Conservation (phyloP, 2,797 vertebrate species). For the Chlorospingus flavigularis region DNA sequence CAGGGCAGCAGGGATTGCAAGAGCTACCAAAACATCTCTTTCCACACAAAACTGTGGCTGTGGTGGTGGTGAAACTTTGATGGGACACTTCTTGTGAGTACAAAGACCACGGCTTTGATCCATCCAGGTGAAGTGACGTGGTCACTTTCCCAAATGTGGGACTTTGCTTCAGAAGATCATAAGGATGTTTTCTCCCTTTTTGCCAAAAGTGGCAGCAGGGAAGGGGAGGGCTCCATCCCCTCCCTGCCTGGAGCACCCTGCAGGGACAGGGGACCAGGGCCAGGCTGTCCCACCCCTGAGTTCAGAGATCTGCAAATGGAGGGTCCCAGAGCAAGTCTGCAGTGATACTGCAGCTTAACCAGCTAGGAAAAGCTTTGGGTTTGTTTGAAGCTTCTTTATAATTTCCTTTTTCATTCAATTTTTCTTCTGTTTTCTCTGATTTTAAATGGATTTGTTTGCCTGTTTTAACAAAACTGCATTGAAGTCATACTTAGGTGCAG, state of each 20-base stretch:
- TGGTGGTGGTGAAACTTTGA: too few relatives aligned
- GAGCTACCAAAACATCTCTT: background rate
- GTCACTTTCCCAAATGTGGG: background rate
- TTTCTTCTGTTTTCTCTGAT: background rate
- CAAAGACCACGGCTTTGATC: background rate
- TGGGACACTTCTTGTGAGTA: background rate
- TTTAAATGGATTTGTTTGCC: background rate
- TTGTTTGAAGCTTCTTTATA: background rate
- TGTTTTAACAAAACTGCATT: background rate
- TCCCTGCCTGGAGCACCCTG: background rate
- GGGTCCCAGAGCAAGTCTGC: background rate
- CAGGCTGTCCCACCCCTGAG: background rate
- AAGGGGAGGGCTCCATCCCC: fast-evolving
- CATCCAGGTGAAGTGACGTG: fast-evolving
- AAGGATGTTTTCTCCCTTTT: background rate
- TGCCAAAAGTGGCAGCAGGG: background rate
- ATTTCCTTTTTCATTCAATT: background rate
- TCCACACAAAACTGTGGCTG: background rate
- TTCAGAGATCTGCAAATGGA: background rate
- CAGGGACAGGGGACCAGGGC: background rate
- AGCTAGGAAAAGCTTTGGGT: background rate
- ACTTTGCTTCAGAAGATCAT: background rate
- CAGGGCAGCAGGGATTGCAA: background rate
- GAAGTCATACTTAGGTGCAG: background rate
- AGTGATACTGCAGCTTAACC: background rate